Evolutionary conservation across 2,797 vertebrate genomes (phyloP).

Genomic region (Stomatorhinus walkeri): DNA sequence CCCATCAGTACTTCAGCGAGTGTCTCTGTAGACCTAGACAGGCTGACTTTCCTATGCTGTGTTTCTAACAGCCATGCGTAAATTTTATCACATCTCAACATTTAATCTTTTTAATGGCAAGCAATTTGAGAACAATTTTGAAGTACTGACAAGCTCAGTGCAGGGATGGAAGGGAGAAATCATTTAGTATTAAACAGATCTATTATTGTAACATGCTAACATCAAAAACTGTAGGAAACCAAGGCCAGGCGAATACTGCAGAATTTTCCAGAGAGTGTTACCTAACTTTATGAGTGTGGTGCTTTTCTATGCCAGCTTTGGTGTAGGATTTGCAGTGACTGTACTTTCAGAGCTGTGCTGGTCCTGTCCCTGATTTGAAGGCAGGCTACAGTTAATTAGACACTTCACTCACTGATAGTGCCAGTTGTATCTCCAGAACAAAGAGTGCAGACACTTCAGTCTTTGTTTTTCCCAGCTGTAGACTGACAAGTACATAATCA

Average conservation of each 20-base stretch:
- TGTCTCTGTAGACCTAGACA: neutral
- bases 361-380: conserved; percentile 14
- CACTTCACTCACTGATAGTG: conserved; percentile 31
- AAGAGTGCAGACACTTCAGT: conserved; percentile 36
- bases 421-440: conserved; percentile 35
- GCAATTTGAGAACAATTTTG: neutral
- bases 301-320: neutral
- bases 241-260: neutral
- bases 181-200: neutral
- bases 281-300: neutral
- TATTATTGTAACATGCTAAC: neutral
- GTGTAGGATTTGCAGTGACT: neutral
- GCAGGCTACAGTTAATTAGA: conserved; percentile 27
- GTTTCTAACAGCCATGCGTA: neutral
- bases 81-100: neutral
- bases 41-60: neutral
- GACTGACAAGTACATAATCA: conserved; percentile 44
- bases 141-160: neutral
- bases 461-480: conserved; percentile 26
- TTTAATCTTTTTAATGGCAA: neutral
- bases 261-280: neutral
- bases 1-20: neutral
- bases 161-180: neutral
- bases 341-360: conserved; percentile 42
- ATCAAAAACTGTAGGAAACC: neutral